Percentiles rank a stretch among this genome's conserved stretches.
Evolutionary conservation across 2,797 vertebrate species (phyloP).

Genomic region (Manis pentadactyla): DNA sequence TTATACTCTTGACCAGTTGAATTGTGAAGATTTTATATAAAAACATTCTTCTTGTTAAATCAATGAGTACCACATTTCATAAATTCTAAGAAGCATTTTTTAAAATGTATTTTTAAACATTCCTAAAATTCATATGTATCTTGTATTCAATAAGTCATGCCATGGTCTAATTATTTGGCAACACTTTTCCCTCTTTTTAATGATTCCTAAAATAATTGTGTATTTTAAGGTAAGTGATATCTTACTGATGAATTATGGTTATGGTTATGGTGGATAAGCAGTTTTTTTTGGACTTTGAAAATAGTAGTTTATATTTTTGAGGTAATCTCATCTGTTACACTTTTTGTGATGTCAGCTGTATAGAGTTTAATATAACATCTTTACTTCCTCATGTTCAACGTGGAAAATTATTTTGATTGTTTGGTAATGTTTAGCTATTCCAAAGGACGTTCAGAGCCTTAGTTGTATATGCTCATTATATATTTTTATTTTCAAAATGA

Average conservation of each 20-base stretch:
- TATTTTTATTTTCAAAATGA: background rate
- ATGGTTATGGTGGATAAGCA: background rate
- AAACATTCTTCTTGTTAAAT: background rate
- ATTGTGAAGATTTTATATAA: background rate
- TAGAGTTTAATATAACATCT: background rate
- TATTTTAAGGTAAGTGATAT: background rate
- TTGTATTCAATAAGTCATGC: background rate
- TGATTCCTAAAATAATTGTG: background rate
- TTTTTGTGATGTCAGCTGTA: background rate
- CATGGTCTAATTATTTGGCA: background rate
- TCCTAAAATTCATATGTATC: background rate
- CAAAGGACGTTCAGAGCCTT: background rate
- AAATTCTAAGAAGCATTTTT: background rate
- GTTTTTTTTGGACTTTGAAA: background rate
- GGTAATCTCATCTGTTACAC: background rate
- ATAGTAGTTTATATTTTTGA: background rate
- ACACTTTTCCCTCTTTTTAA: background rate
- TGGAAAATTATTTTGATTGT: conserved; percentile 15
- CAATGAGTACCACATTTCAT: background rate
- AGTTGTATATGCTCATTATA: conserved; percentile 15
- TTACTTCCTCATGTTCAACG: background rate
- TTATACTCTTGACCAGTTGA: background rate
- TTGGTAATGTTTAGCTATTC: background rate
- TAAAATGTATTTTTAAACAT: conserved; percentile 3
- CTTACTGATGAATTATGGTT: background rate